Conservation (phyloP, 2,888 invertebrate genomes). For the Perdita meconis region DNA sequence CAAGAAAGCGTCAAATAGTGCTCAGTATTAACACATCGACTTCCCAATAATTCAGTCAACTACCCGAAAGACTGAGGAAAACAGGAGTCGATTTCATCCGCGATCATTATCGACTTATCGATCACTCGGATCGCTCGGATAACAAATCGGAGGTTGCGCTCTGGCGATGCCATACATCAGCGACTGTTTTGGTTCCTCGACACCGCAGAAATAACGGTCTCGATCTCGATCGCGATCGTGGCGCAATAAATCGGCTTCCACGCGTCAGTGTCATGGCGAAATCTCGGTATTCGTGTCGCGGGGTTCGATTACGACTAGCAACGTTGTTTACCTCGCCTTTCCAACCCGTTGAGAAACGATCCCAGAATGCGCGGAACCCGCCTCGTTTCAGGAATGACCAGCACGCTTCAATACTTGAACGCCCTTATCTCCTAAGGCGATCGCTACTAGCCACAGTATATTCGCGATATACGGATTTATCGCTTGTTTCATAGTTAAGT, state of each 20-base stretch:
- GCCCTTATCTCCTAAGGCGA: no score
- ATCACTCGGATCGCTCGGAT: neutral
- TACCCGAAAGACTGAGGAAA: neutral
- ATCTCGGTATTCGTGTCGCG: constrained; percentile 61
- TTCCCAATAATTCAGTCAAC: neutral
- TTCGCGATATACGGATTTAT: no score
- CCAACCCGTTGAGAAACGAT: constrained; percentile 25
- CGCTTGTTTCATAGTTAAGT: no score
- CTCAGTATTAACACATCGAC: no score
- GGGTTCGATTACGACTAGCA: constrained; percentile 42
- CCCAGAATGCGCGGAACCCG: constrained; percentile 13
- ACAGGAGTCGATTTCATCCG: no score
- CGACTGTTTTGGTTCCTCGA: constrained; percentile 8
- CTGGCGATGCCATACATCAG: constrained; percentile 37
- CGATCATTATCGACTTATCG: constrained; percentile 18
- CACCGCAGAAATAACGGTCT: constrained; percentile 25
- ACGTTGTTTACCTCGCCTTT: constrained; percentile 53
- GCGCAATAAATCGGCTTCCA: constrained; percentile 63
- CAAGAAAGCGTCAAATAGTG: no score
- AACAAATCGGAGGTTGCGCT: constrained; percentile 13
- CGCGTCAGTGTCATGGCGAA: constrained; percentile 63
- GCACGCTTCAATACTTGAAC: constrained; percentile 36
- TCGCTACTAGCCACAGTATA: no score
- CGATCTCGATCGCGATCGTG: constrained; percentile 46
- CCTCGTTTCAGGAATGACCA: constrained; percentile 16